A percentile compares a stretch with the other conserved stretches of the same genome.
Evolutionary conservation across 1,140 invertebrate species (phyloP).

Genomic region (Drosophila simulans): DNA sequence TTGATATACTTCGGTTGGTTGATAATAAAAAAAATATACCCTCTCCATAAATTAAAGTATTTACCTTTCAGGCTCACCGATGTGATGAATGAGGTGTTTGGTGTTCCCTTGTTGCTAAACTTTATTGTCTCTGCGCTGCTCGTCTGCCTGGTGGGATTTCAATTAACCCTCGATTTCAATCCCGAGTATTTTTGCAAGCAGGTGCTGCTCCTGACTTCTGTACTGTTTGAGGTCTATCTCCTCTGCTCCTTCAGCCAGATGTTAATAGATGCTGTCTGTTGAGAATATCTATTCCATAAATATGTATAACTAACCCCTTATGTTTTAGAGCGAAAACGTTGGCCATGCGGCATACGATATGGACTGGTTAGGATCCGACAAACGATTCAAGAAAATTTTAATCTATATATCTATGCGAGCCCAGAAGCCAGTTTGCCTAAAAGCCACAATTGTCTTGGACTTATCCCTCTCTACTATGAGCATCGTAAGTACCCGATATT

Average conservation of each 20-base stretch:
- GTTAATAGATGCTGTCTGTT: constrained; percentile 61
- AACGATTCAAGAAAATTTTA: constrained; percentile 38
- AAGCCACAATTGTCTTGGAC: background rate
- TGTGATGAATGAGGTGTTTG: constrained; percentile 57
- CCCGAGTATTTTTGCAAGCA: constrained; percentile 37
- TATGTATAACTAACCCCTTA: background rate
- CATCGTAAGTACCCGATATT: background rate
- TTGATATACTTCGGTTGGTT: constrained; percentile 48
- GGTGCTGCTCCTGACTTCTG: constrained; percentile 28
- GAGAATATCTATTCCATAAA: background rate
- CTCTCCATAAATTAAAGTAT: background rate
- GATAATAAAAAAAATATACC: background rate
- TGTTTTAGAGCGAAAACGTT: constrained; percentile 45
- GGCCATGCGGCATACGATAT: constrained; percentile 49
- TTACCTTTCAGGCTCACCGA: background rate
- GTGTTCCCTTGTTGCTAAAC: constrained; percentile 58
- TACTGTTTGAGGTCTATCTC: constrained; percentile 41
- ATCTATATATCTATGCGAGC: constrained; percentile 40
- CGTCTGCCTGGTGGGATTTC: constrained; percentile 70
- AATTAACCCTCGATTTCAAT: constrained; percentile 49
- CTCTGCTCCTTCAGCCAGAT: constrained; percentile 56
- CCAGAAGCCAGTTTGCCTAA: constrained; percentile 39
- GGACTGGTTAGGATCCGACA: constrained; percentile 45
- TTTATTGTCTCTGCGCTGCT: constrained; percentile 58
- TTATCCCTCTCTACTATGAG: background rate